A percentile compares a stretch with the other conserved stretches of the same genome.
These are phyloP conservation scores for Iguana delicatissima DNA, from an alignment of 2,797 vertebrate species.

Conservation along the genomic window DNA sequence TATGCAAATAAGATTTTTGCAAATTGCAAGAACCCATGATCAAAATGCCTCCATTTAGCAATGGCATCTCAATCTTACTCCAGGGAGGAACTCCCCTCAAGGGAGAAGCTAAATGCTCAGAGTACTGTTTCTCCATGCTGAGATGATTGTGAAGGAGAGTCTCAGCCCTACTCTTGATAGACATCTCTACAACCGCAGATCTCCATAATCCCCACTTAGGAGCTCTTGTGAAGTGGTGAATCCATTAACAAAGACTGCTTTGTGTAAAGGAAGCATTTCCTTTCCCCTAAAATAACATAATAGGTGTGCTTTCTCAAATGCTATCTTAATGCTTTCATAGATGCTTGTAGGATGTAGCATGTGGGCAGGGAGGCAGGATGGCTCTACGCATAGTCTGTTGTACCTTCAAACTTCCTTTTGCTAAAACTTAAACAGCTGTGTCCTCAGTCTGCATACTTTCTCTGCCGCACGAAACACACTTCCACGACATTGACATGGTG, in stretches of 20 bases:
- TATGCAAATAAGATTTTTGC: too few species aligned
- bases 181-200: too few species aligned
- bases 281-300: not conserved
- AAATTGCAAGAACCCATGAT: too few species aligned
- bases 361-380: not conserved
- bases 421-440: not conserved
- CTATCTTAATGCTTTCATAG: not conserved
- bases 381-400: not conserved
- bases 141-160: too few species aligned
- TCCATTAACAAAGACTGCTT: not conserved
- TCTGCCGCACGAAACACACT: constrained; percentile 30
- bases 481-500: constrained; percentile 39
- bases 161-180: too few species aligned
- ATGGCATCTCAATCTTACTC: too few species aligned
- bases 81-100: too few species aligned
- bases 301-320: not conserved
- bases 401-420: constrained; percentile 14
- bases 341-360: not conserved
- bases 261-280: not conserved
- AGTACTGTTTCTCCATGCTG: too few species aligned
- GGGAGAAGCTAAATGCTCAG: too few species aligned
- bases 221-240: too few species aligned
- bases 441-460: not conserved
- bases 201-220: too few species aligned
- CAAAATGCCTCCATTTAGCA: too few species aligned